phyloP scores from a whole-genome alignment of 2,113 vertebrate genomes.

The Axis porcinus region DNA sequence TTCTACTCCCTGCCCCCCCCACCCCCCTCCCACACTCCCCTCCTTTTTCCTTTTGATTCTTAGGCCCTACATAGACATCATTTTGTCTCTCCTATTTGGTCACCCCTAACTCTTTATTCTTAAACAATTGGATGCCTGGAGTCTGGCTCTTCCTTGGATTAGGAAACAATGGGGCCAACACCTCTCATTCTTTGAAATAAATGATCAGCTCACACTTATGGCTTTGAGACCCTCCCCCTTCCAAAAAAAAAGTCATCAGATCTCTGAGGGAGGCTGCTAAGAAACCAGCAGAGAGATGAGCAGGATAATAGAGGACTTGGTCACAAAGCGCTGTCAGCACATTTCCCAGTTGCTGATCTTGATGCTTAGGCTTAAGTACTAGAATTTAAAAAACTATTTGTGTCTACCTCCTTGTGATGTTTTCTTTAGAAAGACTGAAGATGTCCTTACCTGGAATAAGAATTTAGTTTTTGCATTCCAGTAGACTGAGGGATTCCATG shows the following conservation, averaged over 20 bases:
- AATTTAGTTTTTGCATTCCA: not conserved
- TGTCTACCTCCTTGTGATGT: not conserved
- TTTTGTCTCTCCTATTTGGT: not conserved
- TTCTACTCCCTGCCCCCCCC: not conserved
- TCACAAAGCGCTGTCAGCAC: not conserved
- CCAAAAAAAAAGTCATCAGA: not conserved
- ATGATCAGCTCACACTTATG: not conserved
- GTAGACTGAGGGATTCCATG: not conserved
- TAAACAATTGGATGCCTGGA: not conserved
- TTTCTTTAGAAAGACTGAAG: not conserved
- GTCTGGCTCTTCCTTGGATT: not conserved
- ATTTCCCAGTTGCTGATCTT: not conserved
- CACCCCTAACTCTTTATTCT: not conserved
- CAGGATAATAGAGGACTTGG: not conserved
- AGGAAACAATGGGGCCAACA: not conserved
- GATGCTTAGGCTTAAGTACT: not conserved
- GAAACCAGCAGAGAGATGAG: not conserved
- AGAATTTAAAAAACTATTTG: not conserved
- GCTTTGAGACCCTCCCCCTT: not conserved
- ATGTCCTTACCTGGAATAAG: not conserved
- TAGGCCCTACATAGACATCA: not conserved
- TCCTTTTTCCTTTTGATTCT: not conserved
- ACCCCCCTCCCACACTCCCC: rapidly evolving
- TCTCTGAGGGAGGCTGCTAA: not conserved
- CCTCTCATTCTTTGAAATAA: constrained; percentile 5